Percentiles rank a stretch among this genome's conserved stretches.
Evolutionary conservation across 2,888 invertebrate genomes (phyloP).

Genomic region (Maniola hyperantus): DNA sequence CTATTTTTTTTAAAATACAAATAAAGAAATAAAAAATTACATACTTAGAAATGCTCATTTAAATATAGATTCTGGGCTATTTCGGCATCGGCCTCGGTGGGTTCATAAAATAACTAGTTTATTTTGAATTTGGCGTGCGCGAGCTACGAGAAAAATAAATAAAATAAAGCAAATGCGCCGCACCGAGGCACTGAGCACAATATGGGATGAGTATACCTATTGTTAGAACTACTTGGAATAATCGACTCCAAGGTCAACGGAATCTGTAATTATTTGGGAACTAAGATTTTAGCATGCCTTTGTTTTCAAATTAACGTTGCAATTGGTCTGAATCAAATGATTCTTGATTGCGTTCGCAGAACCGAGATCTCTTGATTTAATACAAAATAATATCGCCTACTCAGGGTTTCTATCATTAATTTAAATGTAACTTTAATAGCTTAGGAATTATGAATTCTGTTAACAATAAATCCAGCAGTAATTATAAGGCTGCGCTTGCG

Average conservation of each 20-base stretch:
- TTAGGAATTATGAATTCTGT: conserved; percentile 31
- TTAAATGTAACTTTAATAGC: background rate
- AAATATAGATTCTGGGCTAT: conserved; percentile 47
- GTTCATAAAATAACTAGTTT: conserved; percentile 69
- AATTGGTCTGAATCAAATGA: conserved; percentile 17
- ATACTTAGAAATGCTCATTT: conserved; percentile 16
- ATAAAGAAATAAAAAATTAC: no score
- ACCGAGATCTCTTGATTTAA: background rate
- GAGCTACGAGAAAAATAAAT: conserved; percentile 62
- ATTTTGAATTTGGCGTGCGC: conserved; percentile 65
- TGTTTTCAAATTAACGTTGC: conserved; percentile 49
- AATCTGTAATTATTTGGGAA: conserved; percentile 43
- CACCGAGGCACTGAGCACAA: conserved; percentile 37
- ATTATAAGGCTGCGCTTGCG: conserved; percentile 33
- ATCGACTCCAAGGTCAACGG: conserved; percentile 49
- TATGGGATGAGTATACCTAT: conserved; percentile 42
- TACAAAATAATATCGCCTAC: background rate
- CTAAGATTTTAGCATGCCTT: conserved; percentile 50
- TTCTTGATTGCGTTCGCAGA: conserved; percentile 15
- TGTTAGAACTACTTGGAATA: conserved; percentile 41
- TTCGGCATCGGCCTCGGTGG: conserved; percentile 60
- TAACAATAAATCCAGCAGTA: conserved; percentile 39
- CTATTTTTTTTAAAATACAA: background rate
- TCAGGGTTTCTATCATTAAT: background rate
- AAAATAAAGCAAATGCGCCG: conserved; percentile 43